Evolutionary conservation across 2,888 invertebrate species (phyloP), one percentile per base, ranked within the genome.

Genomic region (Tinea semifulvella): DNA sequence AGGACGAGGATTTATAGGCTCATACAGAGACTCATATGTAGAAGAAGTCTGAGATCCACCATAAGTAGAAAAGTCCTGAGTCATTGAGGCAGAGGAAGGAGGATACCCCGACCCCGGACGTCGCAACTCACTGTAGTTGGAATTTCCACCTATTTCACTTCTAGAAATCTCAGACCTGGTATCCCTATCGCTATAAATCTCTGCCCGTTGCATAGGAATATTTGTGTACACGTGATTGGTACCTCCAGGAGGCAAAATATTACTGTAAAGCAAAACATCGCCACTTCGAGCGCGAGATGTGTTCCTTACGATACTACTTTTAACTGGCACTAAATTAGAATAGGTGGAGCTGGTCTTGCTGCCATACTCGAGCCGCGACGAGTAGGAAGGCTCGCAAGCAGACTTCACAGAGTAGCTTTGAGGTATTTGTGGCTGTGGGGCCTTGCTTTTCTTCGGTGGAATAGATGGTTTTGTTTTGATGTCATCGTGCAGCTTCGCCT

Each of bases 401-500:
- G 88, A 86, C 63, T 89, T 89, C 47, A 92, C 83, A 20, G 84
- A 84, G 58, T 86, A 89, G 65, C 91, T 92, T 68, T 91, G 90
- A 46, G 92, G 92, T 61, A 92, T 88, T 88, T 80, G 80, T 42
- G 80, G 80, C 49, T 68, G 58, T 43, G 80, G 80, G 31, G 72
- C 61, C 55, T 79, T 80, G 55, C 60, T 72, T 61, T 76, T 79
- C 63, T 80, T 80, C 44, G 80, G 79, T 49, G 80, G 80, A 50
- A 80, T 73, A 36, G 69, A 67, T 42, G 80, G 80, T 71, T 76
- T 79, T 57, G 63, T 69, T 58, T 68, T 75, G 54, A 80, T 75
- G 54, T 80, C 80, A 55, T 80, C 80, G 60, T 79, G 80, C 45
- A 80, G 56, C 58, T 79, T 80, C 1, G 80, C 75, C 47, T 80